A percentile compares a stretch with the other conserved stretches of the same genome.
Evolutionary conservation across 2,113 vertebrate species (phyloP).

Genomic region (Phalacrocorax pelagicus): DNA sequence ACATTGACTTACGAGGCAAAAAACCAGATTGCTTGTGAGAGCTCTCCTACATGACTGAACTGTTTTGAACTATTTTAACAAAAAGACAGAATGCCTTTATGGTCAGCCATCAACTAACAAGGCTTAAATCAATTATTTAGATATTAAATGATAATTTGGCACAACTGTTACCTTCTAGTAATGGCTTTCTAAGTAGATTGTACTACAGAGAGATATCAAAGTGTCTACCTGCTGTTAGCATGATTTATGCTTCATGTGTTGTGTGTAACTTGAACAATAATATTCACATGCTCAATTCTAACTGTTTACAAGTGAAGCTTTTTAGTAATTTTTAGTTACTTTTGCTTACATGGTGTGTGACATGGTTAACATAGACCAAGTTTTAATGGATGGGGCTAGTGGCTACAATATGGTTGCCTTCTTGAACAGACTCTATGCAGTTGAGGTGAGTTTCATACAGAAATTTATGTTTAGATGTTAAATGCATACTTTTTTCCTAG

Average conservation of each 20-base stretch:
- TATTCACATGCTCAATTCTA: not conserved
- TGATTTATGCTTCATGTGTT: not conserved
- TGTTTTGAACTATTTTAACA: not conserved
- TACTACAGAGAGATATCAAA: slow-evolving; percentile 18
- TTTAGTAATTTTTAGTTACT: not conserved
- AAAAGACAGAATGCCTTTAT: not conserved
- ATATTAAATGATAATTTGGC: slow-evolving; percentile 2
- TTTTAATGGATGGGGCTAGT: not conserved
- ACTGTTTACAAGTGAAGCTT: not conserved
- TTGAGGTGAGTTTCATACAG: not conserved
- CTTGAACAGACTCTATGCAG: not conserved
- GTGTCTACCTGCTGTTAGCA: not conserved
- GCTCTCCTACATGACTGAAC: not conserved
- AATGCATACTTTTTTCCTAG: not conserved
- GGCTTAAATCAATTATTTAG: slow-evolving; percentile 49
- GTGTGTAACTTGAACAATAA: not conserved
- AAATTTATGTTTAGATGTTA: not conserved
- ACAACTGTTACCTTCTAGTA: slow-evolving; percentile 26
- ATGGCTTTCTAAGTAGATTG: slow-evolving; percentile 10
- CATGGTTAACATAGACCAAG: not conserved
- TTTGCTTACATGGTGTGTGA: not conserved
- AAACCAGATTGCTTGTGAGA: not conserved
- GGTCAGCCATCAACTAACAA: slow-evolving; percentile 5
- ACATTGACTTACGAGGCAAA: not conserved
- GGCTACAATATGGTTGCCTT: not conserved